Conservation (phyloP, 2,888 invertebrate genomes). For the Sinodicranocentrus sp. region DNA sequence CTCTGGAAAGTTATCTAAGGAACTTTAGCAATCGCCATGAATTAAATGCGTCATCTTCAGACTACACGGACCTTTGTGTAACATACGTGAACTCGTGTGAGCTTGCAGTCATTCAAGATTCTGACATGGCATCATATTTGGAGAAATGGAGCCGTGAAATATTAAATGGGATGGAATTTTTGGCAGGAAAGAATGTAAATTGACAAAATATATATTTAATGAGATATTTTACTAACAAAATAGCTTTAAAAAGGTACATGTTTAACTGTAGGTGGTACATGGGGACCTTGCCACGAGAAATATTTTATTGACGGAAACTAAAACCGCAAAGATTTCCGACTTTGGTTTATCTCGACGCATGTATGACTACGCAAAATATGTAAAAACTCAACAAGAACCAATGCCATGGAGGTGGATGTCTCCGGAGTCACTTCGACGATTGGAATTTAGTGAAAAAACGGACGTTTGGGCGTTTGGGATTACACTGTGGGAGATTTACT, state of each 20-base stretch:
- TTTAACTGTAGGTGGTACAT: constrained; percentile 84
- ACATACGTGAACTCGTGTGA: no score
- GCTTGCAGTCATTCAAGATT: no score
- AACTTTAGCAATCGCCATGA: no score
- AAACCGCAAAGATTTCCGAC: constrained; percentile 96
- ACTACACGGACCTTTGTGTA: no score
- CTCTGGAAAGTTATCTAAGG: constrained; percentile 83
- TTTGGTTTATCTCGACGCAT: constrained; percentile 94
- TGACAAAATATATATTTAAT: constrained; percentile 80
- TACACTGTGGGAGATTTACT: constrained; percentile 97
- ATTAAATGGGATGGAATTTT: constrained; percentile 78
- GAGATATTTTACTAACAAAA: constrained; percentile 92
- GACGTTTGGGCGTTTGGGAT: constrained; percentile 98
- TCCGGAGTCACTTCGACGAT: constrained; percentile 95
- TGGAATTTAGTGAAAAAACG: constrained; percentile 94
- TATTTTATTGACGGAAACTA: constrained; percentile 88
- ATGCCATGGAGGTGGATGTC: constrained; percentile 93
- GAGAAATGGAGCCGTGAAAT: no score
- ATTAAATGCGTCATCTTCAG: no score
- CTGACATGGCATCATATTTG: no score
- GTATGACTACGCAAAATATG: constrained; percentile 91
- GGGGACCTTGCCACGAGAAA: constrained; percentile 95
- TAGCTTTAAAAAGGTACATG: no score
- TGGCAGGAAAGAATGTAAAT: constrained; percentile 94
- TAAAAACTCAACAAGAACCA: constrained; percentile 87